Evolutionary conservation across 2,888 invertebrate genomes (phyloP).

Genomic region (Dynastes grantii): DNA sequence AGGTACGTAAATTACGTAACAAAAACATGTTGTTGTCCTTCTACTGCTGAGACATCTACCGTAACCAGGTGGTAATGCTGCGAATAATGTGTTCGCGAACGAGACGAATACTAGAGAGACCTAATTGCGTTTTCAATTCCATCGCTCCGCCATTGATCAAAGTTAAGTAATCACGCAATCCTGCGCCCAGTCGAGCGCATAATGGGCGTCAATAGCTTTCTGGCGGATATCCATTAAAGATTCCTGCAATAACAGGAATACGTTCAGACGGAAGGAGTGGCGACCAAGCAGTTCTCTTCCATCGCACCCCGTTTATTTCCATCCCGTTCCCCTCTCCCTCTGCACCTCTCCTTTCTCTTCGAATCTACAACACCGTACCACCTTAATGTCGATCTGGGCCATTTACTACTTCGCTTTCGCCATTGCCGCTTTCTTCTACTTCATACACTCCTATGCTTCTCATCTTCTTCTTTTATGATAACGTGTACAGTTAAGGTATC

Average conservation of each 20-base stretch:
- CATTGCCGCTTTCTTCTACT: slow-evolving; percentile 28
- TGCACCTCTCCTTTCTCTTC: not conserved
- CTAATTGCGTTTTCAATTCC: slow-evolving; percentile 52
- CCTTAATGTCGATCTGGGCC: slow-evolving; percentile 36
- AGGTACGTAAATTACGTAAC: no score
- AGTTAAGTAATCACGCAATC: slow-evolving; percentile 55
- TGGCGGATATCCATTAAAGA: slow-evolving; percentile 62
- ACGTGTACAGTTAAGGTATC: slow-evolving; percentile 1
- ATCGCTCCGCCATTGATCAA: slow-evolving; percentile 53
- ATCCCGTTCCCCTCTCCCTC: slow-evolving; percentile 22
- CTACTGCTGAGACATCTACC: slow-evolving; percentile 14
- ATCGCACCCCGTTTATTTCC: slow-evolving; percentile 39
- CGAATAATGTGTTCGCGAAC: slow-evolving; percentile 33
- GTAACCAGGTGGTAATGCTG: not conserved
- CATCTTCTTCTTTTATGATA: slow-evolving; percentile 27
- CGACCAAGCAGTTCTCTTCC: slow-evolving; percentile 37
- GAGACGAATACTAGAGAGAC: slow-evolving; percentile 41
- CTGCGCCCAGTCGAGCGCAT: slow-evolving; percentile 57
- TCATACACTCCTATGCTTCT: slow-evolving; percentile 8
- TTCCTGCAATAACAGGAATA: slow-evolving; percentile 57
- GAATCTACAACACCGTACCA: slow-evolving; percentile 17
- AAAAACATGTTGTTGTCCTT: no score
- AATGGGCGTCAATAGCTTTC: slow-evolving; percentile 61
- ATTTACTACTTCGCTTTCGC: slow-evolving; percentile 38
- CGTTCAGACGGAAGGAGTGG: slow-evolving; percentile 45